Conservation (phyloP, 2,888 invertebrate genomes). For the Netelia virgata region DNA sequence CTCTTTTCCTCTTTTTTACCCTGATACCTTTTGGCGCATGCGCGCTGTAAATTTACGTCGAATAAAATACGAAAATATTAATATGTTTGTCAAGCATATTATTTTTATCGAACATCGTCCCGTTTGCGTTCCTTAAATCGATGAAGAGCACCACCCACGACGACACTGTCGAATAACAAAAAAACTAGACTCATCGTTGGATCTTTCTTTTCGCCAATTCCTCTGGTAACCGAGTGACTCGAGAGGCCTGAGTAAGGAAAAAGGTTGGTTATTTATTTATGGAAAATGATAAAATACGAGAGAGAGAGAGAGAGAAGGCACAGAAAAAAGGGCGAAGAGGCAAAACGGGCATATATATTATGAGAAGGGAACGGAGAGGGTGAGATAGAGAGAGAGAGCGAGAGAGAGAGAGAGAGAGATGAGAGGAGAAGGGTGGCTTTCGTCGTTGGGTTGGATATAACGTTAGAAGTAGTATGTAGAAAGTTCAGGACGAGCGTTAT, state of each 20-base stretch:
- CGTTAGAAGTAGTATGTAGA: constrained; percentile 4
- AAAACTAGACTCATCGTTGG: constrained; percentile 22
- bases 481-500: constrained; percentile 64
- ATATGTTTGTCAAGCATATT: background rate
- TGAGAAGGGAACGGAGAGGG: constrained; percentile 20
- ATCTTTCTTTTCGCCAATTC: constrained; percentile 1
- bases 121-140: background rate
- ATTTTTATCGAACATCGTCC: background rate
- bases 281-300: constrained; percentile 58
- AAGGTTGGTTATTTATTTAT: constrained; percentile 55
- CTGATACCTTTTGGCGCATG: background rate
- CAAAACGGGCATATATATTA: constrained; percentile 33
- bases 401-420: background rate
- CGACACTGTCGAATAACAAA: background rate
- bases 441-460: constrained; percentile 13
- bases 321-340: constrained; percentile 22
- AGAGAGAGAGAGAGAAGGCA: constrained; percentile 35
- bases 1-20: background rate
- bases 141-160: constrained; percentile 13
- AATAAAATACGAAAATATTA: background rate
- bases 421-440: constrained; percentile 51
- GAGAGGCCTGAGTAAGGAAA: constrained; percentile 17
- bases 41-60: background rate
- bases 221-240: constrained; percentile 26
- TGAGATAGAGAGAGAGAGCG: background rate